Conservation (phyloP, 2,113 vertebrate genomes). For the Colaptes auratus region DNA sequence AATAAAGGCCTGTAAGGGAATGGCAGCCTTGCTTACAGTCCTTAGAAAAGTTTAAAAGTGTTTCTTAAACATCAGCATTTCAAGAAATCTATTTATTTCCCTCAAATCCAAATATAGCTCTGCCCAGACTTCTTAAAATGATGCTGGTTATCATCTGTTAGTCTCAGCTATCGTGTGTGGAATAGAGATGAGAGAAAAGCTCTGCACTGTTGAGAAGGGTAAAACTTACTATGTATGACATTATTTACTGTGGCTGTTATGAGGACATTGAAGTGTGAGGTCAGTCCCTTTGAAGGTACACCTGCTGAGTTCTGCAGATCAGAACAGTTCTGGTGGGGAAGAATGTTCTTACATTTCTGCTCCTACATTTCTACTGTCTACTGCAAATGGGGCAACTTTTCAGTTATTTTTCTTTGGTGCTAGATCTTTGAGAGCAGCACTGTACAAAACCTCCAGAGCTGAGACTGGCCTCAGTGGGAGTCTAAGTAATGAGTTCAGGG, state of each 20-base stretch:
- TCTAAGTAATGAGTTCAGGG: not conserved
- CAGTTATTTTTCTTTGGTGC: not conserved
- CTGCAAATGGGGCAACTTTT: not conserved
- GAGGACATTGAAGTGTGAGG: not conserved
- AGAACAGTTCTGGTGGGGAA: not conserved
- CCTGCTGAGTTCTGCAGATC: not conserved
- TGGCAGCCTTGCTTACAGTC: not conserved
- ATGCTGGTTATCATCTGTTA: constrained; percentile 4
- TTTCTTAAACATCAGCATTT: constrained; percentile 46
- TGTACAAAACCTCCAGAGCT: not conserved
- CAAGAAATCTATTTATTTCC: constrained; percentile 11
- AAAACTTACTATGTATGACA: not conserved
- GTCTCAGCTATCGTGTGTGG: not conserved
- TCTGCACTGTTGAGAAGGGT: not conserved
- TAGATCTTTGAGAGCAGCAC: not conserved
- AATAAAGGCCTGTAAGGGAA: not conserved
- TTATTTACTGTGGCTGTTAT: not conserved
- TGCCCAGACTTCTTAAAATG: not conserved
- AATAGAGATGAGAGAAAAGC: not conserved
- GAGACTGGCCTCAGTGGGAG: not conserved
- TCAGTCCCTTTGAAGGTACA: not conserved
- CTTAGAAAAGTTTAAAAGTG: not conserved
- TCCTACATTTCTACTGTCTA: not conserved
- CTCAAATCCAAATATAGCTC: constrained; percentile 17
- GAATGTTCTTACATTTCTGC: not conserved